These are phyloP conservation scores for Brachionus koreanus DNA, from an alignment of 1,140 invertebrate genomes.

Conservation along the genomic window DNA sequence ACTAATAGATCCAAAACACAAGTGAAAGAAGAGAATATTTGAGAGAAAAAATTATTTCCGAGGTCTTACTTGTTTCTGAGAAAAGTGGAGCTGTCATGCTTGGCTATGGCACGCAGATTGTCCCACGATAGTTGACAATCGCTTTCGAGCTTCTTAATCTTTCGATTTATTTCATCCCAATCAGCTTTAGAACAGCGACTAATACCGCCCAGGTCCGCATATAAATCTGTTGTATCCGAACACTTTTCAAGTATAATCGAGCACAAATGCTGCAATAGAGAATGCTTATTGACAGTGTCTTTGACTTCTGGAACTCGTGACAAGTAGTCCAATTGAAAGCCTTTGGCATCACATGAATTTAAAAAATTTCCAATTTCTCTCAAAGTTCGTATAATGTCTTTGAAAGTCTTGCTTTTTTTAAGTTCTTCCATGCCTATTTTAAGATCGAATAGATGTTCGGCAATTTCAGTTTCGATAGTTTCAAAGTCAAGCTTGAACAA, in stretches of 20 bases:
- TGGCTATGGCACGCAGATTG: constrained; percentile 87
- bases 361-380: constrained; percentile 93
- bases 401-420: constrained; percentile 79
- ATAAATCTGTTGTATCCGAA: constrained; percentile 84
- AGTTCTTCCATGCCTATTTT: constrained; percentile 86
- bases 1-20: background rate
- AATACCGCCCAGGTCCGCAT: constrained; percentile 75
- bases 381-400: constrained; percentile 83
- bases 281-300: constrained; percentile 97
- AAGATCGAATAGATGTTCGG: constrained; percentile 94
- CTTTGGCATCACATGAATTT: constrained; percentile 88
- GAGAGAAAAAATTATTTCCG: background rate
- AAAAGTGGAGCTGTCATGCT: constrained; percentile 80
- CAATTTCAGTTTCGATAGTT: constrained; percentile 90
- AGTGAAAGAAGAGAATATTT: background rate
- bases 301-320: constrained; percentile 98
- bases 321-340: constrained; percentile 95
- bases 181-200: constrained; percentile 65
- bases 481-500: constrained; percentile 98
- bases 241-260: constrained; percentile 95
- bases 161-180: constrained; percentile 61
- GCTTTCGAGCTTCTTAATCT: constrained; percentile 78
- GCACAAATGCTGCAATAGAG: constrained; percentile 90
- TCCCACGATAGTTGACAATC: constrained; percentile 98
- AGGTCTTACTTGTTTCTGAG: constrained; percentile 72